Evolutionary conservation across 2,113 vertebrate species (phyloP), one percentile per base, ranked within the genome.

Genomic region (Bostrychus sinensis): DNA sequence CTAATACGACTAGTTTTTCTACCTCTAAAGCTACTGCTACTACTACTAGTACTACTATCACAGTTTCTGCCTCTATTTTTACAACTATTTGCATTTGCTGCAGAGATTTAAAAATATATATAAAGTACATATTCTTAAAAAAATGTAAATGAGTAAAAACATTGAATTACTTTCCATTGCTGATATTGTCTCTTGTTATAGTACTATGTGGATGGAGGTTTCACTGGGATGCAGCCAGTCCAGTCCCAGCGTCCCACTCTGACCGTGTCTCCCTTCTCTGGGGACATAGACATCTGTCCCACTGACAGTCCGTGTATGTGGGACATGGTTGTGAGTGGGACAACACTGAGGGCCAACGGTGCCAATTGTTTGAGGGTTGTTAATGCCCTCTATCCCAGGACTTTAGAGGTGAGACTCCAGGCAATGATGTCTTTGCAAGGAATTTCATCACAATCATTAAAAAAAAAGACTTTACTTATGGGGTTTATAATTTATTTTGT

Each of bases 251-350:
- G 83, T 0, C 84, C 81, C 0, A 90, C 90, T 5, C 84, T 97
- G 81, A 97, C 95, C 0, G 92, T 97, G 66, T 96, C 90, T 36
- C 94, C 96, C 0, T 98, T 96, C 86, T 94, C 94, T 0, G 95
- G 95, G 14, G 93, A 96, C 64, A 87, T 89, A 0, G 96, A 97
- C 76, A 95, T 97, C 85, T 97, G 95, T 23, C 96, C 95, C 0
- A 69, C 84, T 0, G 93, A 93, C 37, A 81, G 90, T 0, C 77
- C 87, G 9, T 90, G 86, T 77, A 89, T 90, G 73, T 84, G 82
- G 5, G 91, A 94, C 46, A 80, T 95, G 81, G 91, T 93, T 16
- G 78, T 94, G 32, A 89, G 86, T 38, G 94, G 94, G 0, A 63
- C 62, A 64, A 90, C 84, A 67, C 87, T 97, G 20, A 94, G 95